phyloP scores from a whole-genome alignment of 2,113 vertebrate genomes.

The Natator depressus region DNA sequence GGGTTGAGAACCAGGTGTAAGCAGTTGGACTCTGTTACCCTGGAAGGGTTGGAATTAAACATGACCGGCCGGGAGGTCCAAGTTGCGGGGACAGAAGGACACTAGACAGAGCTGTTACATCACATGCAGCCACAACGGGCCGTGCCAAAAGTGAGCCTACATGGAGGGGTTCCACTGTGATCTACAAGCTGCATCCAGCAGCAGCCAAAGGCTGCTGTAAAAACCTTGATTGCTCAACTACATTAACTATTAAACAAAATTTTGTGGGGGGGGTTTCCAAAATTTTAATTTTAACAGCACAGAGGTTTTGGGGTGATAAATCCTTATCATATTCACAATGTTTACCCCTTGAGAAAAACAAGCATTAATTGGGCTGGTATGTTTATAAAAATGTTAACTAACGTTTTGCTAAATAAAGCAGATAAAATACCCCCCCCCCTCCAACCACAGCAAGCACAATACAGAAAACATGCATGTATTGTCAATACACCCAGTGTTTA shows the following conservation, averaged over 20 bases:
- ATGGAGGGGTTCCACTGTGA: background rate
- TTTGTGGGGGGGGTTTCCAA: background rate
- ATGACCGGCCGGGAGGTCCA: no score
- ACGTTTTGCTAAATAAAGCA: background rate
- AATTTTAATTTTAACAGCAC: background rate
- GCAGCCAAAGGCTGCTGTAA: background rate
- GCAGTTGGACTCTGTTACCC: no score
- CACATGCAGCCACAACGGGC: no score
- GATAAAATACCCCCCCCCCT: slow-evolving; percentile 29
- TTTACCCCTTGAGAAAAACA: slow-evolving; percentile 26
- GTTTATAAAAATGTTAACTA: no score
- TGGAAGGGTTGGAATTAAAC: no score
- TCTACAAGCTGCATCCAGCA: background rate
- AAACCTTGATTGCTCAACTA: background rate
- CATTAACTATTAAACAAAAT: background rate
- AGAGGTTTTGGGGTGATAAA: background rate
- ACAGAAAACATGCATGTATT: slow-evolving; percentile 9
- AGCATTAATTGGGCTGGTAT: slow-evolving; percentile 32
- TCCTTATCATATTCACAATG: background rate
- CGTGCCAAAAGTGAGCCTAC: no score
- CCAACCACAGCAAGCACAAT: background rate
- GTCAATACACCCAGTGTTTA: slow-evolving; percentile 14
- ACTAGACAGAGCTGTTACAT: no score
- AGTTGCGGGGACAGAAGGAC: no score
- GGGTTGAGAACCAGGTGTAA: no score